A percentile compares a stretch with the other conserved stretches of the same genome.
These are phyloP conservation scores for Perognathus longimembris DNA, from an alignment of 2,113 vertebrate genomes.

Conservation along the genomic window DNA sequence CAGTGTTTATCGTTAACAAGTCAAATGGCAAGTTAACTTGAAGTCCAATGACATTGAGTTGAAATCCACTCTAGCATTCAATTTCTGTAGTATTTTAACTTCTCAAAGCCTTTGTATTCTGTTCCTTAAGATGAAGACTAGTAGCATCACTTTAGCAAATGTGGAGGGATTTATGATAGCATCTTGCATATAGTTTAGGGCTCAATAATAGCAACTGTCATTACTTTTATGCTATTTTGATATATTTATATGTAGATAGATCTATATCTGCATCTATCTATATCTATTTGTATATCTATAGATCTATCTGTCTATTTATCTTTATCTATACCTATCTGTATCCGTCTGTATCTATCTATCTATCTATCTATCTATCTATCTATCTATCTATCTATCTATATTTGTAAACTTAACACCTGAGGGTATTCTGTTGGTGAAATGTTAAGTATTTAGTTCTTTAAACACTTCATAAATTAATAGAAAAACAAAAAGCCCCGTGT, in stretches of 20 bases:
- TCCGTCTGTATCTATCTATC: too few species aligned
- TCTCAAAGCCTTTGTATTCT: neutral
- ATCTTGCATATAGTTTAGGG: neutral
- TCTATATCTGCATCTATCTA: too few species aligned
- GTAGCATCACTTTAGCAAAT: neutral
- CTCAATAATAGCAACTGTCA: neutral
- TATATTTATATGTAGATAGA: neutral
- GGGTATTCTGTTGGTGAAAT: neutral
- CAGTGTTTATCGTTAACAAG: neutral
- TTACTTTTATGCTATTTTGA: slow-evolving; percentile 34
- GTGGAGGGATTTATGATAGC: neutral
- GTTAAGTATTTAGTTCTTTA: slow-evolving; percentile 33
- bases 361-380: too few species aligned
- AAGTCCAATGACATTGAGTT: neutral
- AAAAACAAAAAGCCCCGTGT: neutral
- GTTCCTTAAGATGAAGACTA: slow-evolving; percentile 22
- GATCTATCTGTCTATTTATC: too few species aligned
- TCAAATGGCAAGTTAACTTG: neutral
- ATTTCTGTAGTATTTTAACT: slow-evolving; percentile 4
- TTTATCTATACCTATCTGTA: too few species aligned
- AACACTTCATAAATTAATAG: neutral
- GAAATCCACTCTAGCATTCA: neutral
- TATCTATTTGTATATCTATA: too few species aligned
- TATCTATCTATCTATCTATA: too few species aligned
- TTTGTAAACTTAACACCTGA: neutral